Base-by-base conservation (phyloP, 1,140 invertebrate genomes). In the Tetragonula clypearis region DNA sequence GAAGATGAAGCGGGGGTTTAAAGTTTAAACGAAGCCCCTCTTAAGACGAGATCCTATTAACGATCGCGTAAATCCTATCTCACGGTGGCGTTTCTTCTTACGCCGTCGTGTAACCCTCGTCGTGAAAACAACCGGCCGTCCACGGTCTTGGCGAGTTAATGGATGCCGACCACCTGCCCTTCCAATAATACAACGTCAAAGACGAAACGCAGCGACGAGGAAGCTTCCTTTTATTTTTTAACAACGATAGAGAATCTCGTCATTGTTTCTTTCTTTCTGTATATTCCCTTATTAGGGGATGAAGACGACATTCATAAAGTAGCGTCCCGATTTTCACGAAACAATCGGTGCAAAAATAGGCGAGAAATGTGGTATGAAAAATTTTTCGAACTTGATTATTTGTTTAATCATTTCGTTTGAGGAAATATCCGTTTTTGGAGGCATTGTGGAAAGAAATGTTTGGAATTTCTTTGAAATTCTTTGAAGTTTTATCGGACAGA, bases 21-120 rank as follows among this genome's bases (percentile, higher is more conserved):
- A 82, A 89, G 85, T 92, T 91, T 89, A 92, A 92, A 86, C 77
- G 92, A 93, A 92, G 92, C 92, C 92, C 84, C 85, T 92, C 90
- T 92, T 91, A 92, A 92, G 90, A 91, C 90, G 66, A 92, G 90
- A 93, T 92, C 92, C 92, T 88, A 92, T 93, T 93, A 93, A 91
- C 84, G 87, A 90, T 87, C 72, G 81, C 81, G 86, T 85, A 81
- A 83, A 90, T 65, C 76, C 66, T 79, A 78, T 86, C 85, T 66
- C 53, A n/a, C 56, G 56, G 66, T 82, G 71, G 49, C 79, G 68
- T 74, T 79, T 75, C 75, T 86, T 21, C 74, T 82, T 85, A 60
- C 69, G 65, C 68, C 56, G 30, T 41, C 56, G 81, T 68, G n/a
- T 19, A 49, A 60, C 78, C 35, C 77, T 58, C n/a, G 72, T 65